Percentiles rank a stretch among this genome's conserved stretches.
Conservation (phyloP, 2,888 invertebrate species). For the Drosophila mulleri region DNA sequence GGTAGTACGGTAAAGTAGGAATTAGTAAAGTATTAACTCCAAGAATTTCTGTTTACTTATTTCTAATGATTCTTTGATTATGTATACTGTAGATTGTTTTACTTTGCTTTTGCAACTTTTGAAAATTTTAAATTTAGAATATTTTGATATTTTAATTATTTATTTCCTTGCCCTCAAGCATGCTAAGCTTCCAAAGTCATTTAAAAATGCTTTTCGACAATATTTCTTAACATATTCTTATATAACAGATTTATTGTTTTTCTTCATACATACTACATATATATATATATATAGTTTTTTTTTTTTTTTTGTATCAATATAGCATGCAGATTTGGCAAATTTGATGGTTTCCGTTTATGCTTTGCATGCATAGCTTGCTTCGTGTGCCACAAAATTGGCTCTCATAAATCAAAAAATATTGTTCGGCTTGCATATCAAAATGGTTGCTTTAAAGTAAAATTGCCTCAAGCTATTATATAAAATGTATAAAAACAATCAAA, state of each 20-base stretch:
- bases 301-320: neutral
- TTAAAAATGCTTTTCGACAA: neutral
- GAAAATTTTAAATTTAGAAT: too few relatives aligned
- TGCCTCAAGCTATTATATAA: neutral
- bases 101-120: too few relatives aligned
- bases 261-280: too few relatives aligned
- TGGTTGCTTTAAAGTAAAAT: neutral
- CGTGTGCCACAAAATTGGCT: neutral
- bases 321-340: neutral
- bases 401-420: neutral
- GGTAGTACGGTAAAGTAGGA: too few relatives aligned
- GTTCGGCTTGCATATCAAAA: neutral
- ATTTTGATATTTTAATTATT: neutral
- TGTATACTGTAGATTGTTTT: too few relatives aligned
- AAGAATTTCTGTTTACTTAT: too few relatives aligned
- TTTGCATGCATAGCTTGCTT: neutral
- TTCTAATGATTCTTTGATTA: too few relatives aligned
- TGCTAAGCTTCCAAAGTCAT: neutral
- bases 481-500: slow-evolving; percentile 3
- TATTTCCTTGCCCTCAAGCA: neutral
- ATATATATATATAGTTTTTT: too few relatives aligned
- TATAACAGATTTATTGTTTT: neutral
- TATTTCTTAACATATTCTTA: neutral
- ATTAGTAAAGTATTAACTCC: too few relatives aligned
- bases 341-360: neutral